These are phyloP conservation scores for Cossypha niveicapilla DNA, from an alignment of 2,797 vertebrate species.

Conservation along the genomic window DNA sequence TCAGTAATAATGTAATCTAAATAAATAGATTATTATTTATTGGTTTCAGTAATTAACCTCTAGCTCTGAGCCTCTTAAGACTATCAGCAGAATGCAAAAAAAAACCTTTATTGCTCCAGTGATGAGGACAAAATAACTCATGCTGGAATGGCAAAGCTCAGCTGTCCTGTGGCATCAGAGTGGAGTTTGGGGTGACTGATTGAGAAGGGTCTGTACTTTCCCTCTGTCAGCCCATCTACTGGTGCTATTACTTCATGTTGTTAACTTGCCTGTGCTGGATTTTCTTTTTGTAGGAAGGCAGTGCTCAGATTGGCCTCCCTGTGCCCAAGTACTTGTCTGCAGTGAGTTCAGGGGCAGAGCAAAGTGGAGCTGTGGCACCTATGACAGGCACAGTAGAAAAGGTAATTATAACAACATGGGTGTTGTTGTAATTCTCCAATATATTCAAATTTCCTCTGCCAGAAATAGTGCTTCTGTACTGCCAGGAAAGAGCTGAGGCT, in stretches of 20 bases:
- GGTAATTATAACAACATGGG: slow-evolving; percentile 68
- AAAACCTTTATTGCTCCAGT: neutral
- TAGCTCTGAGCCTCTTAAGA: neutral
- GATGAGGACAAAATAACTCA: neutral
- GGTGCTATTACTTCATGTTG: neutral
- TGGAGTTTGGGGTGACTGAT: neutral
- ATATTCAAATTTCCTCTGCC: neutral
- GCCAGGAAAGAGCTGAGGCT: neutral
- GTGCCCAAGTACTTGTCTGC: slow-evolving; percentile 86
- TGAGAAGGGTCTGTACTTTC: neutral
- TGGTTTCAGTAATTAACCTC: neutral
- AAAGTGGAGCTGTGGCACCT: slow-evolving; percentile 85
- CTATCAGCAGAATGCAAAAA: neutral
- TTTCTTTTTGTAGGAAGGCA: slow-evolving; percentile 79
- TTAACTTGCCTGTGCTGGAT: neutral
- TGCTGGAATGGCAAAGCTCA: neutral
- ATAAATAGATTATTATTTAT: neutral
- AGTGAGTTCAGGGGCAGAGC: slow-evolving; percentile 73
- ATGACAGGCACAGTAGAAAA: slow-evolving; percentile 98
- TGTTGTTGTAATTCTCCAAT: neutral
- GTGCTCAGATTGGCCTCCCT: slow-evolving; percentile 80
- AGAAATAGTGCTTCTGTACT: neutral
- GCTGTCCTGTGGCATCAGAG: neutral
- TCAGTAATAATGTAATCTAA: neutral
- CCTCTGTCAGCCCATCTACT: neutral